A percentile compares a stretch with the other conserved stretches of the same genome.
These are phyloP conservation scores for Gastrophryne carolinensis DNA, from an alignment of 2,797 vertebrate genomes.

Conservation along the genomic window DNA sequence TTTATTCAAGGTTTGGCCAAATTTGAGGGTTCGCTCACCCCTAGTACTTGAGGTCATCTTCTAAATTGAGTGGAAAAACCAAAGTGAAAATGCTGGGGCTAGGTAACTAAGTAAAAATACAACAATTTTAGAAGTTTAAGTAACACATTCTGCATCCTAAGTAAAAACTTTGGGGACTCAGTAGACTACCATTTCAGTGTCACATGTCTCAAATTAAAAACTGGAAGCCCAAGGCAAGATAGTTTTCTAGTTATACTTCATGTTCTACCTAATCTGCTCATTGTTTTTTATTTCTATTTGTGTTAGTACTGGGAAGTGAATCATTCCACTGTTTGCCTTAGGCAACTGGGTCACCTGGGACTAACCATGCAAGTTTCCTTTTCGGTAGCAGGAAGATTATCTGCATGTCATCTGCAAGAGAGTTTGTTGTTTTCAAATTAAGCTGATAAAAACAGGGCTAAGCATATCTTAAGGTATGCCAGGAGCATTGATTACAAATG, in stretches of 20 bases:
- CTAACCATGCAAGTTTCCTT: neutral
- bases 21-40: too few species aligned
- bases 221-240: neutral
- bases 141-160: neutral
- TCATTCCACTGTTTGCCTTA: neutral
- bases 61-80: too few species aligned
- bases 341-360: neutral
- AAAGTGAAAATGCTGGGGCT: too few species aligned
- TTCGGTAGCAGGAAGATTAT: neutral
- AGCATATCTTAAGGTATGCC: neutral
- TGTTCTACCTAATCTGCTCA: constrained; percentile 2
- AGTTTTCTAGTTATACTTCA: constrained; percentile 1
- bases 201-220: neutral
- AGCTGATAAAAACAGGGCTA: neutral
- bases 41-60: too few species aligned
- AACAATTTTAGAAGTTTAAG: too few species aligned
- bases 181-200: neutral
- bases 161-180: neutral
- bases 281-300: neutral
- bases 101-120: too few species aligned
- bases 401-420: neutral
- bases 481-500: neutral
- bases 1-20: too few species aligned
- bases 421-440: neutral
- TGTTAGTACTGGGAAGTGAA: neutral